Base-by-base conservation (phyloP, 2,797 vertebrate genomes). In the Paedocypris micromegethes region DNA sequence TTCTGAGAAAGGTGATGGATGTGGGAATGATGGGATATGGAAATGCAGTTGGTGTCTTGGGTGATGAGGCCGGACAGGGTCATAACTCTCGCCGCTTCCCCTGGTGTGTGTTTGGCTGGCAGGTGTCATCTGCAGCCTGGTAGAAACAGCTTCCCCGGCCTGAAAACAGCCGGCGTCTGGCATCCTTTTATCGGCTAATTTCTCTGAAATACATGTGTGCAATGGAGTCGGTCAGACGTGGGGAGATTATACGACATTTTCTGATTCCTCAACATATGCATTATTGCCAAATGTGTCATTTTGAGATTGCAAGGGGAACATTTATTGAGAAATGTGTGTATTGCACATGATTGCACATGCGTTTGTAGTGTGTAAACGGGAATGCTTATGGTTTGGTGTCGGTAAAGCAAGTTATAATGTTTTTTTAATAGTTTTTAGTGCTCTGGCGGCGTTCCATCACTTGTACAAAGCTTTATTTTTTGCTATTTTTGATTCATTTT, bases 71-170 rank as follows among this genome's bases (percentile, higher is more conserved):
- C 42, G 44, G 64, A 63, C 68, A 67, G 64, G 67, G 68, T 58
- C 57, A 54, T 75, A 67, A 71, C 64, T 75, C 73, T 66, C 47
- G 38, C 38, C 51, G 64, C 50, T 58, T 53, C 63, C 40, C 44
- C 48, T 71, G 68, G 62, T 43, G 63, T 71, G 62, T 66, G 60
- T 71, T 67, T 70, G 58, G 57, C 62, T 74, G 66, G 58, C 72
- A 69, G 56, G 59, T 64, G 50, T 61, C 56, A 48, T 70, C 53
- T 38, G 45, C 56, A 69, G 47, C 53, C 58, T 61, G 63, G 39
- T 62, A 66, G 42, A 66, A 23, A 42, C 49, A 60, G 61, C 38
- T 54, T 62, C 5, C 54, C 45, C 44, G 48, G 9, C 39, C 40
- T 67, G 5, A 39, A 38, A 70, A 67, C 58, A 66, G 39, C 65